Base-by-base conservation (phyloP, 1,140 invertebrate genomes). In the Pseudoatta argentina region DNA sequence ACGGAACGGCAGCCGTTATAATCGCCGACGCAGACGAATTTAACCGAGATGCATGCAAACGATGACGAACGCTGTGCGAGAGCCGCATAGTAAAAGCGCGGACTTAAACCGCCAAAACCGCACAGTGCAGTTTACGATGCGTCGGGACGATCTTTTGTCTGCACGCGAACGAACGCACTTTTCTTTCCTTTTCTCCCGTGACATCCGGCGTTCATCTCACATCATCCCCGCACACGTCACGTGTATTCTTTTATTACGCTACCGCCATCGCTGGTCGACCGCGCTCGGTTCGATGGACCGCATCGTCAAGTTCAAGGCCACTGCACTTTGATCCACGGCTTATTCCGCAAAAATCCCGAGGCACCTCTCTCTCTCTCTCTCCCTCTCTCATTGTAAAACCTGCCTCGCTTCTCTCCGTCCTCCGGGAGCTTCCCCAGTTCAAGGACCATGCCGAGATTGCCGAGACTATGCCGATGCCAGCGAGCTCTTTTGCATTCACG, bases 401-500 rank as follows among this genome's bases (percentile, higher is more conserved):
- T 39, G 71, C 30, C 77, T 44, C 55, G 53, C 7, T 24, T 55
- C 39, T 55, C 51, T 61, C 73, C 48, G 57, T 88, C 10, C 75
- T 77, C 57, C 39, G 21, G 48, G 53, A 34, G 83, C 86, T 88
- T 89, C 85, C 88, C 89, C 86, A 85, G 89, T 88, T 87, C 90
- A 91, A 91, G 91, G 92, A 89, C 86, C 72, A 91, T 21, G 59
- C 10, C 34, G 53, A 71, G 83, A 86, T 30, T 4, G 30, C 8
- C 44, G 53, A 71, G 83, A 86, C 14, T 48, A 34, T n/a, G 69
- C 51, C 59, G 39, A 51, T 76, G 55, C 69, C 34, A 48, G 73
- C 64, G 67, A 67, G 86, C 88, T 93, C 87, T 85, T 92, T 92
- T 93, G 81, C 90, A 92, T 92, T 89, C 83, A 75, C 64, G 82